phyloP scores from a whole-genome alignment of 2,797 vertebrate species.

The Pipistrellus pygmaeus region DNA sequence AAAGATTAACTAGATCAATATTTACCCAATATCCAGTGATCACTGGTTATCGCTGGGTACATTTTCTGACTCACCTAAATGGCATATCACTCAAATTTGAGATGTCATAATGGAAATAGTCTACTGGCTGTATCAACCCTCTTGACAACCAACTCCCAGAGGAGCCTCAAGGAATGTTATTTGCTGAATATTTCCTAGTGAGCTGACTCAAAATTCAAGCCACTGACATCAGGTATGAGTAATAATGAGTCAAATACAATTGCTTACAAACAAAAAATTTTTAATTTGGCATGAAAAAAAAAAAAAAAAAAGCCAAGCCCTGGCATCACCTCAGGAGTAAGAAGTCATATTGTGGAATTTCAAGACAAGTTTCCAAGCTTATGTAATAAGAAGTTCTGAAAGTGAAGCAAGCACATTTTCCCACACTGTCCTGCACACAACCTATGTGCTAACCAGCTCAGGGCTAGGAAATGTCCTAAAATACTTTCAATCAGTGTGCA shows the following conservation, averaged over 20 bases:
- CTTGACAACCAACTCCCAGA: not conserved
- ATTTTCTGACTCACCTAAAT: conserved; percentile 3
- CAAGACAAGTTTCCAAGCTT: conserved; percentile 45
- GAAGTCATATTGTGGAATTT: not conserved
- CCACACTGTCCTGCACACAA: not conserved
- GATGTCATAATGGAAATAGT: not conserved
- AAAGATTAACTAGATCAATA: conserved; percentile 50
- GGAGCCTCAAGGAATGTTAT: conserved; percentile 34
- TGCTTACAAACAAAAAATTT: conserved; percentile 49
- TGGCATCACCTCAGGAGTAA: conserved; percentile 29
- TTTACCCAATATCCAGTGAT: not conserved
- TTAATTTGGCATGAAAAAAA: conserved; percentile 58
- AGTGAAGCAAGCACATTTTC: not conserved
- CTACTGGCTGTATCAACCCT: not conserved
- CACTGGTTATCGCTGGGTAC: not conserved
- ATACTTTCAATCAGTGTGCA: conserved; percentile 40
- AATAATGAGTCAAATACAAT: conserved; percentile 59
- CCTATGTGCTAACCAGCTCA: not conserved
- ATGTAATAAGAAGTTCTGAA: not conserved
- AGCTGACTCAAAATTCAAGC: conserved; percentile 19
- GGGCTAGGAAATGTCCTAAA: not conserved
- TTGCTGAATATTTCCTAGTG: conserved; percentile 35
- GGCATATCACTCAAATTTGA: not conserved
- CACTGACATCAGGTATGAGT: conserved; percentile 68
- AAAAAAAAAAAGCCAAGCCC: conserved; percentile 46